Evolutionary conservation across 1,140 invertebrate species (phyloP), one percentile per base, ranked within the genome.

Genomic region (Tetramorium simillimum): DNA sequence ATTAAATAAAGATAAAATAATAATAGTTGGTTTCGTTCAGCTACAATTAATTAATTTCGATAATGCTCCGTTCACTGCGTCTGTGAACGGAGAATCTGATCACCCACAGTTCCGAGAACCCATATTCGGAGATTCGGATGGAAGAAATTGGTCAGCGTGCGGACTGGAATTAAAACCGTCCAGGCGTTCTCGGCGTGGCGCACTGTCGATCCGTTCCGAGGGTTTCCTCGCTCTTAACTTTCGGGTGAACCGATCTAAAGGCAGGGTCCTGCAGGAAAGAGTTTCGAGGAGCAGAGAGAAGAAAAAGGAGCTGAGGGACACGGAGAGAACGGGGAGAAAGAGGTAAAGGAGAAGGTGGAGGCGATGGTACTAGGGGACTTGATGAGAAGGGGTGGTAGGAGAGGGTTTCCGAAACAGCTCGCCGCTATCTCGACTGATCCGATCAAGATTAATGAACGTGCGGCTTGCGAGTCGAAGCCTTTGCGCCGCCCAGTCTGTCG

Each of bases 391-490:
- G 87, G 87, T 88, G 88, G 88, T 84, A 86, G 90, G 87, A 89
- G 89, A 92, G 88, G 93, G 93, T 95, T 95, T 95, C 92, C 93
- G 94, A 94, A 95, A 95, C 94, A 94, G 93, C 93, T 94, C 94
- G 94, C 94, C 93, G 94, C 93, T 95, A 95, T 94, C 94, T 95
- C 93, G 92, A 94, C 94, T 94, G 94, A 95, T 94, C 93, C 93
- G 94, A 95, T 95, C 94, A 95, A 95, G 94, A 95, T 95, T 95
- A 94, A 95, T 95, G 94, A 95, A 93, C 90, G 92, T 92, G 92
- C 92, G 93, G 93, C 92, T 94, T 92, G 92, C 93, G 91, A 94
- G 93, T 88, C 92, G 89, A 94, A 93, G 87, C 92, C 91, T 94
- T 94, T 94, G 92, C 92, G 88, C 89, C 93, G 91, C 92, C 91